A percentile compares a stretch with the other conserved stretches of the same genome.
Evolutionary conservation across 1,140 invertebrate species (phyloP).

Genomic region (Leptopilina boulardi): DNA sequence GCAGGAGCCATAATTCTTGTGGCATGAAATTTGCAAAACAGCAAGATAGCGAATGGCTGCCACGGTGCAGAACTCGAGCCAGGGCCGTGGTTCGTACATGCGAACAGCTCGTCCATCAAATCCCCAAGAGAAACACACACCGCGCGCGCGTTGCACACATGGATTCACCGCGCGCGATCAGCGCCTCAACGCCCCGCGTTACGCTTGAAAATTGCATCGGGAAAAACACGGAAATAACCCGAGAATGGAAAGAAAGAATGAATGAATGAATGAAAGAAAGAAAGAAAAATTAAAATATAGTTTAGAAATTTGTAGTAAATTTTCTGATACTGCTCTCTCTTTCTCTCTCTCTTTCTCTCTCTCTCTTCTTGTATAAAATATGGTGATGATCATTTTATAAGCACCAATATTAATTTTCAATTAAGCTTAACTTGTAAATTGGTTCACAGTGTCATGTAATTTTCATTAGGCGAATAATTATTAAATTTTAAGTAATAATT

Average conservation of each 20-base stretch:
- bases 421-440: too few relatives aligned
- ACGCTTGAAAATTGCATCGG: conserved; percentile 48
- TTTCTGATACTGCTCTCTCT: too few relatives aligned
- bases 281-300: background rate
- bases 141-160: conserved; percentile 54
- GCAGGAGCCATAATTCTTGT: conserved; percentile 67
- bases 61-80: conserved; percentile 61
- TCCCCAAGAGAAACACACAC: conserved; percentile 61
- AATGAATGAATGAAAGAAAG: too few relatives aligned
- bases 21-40: conserved; percentile 72
- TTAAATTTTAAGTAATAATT: too few relatives aligned
- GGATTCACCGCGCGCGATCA: conserved; percentile 58
- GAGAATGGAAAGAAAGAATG: too few relatives aligned
- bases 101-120: conserved; percentile 75
- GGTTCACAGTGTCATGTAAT: too few relatives aligned
- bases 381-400: too few relatives aligned
- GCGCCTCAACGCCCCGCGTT: conserved; percentile 58
- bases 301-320: background rate
- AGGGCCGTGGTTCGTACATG: conserved; percentile 63
- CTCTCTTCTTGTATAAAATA: too few relatives aligned
- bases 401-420: too few relatives aligned
- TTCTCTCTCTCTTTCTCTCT: too few relatives aligned
- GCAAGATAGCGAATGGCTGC: conserved; percentile 64
- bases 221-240: conserved; percentile 14
- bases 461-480: too few relatives aligned